These are phyloP conservation scores for Pollicipes pollicipes DNA, from an alignment of 1,140 invertebrate species.

Conservation along the genomic window DNA sequence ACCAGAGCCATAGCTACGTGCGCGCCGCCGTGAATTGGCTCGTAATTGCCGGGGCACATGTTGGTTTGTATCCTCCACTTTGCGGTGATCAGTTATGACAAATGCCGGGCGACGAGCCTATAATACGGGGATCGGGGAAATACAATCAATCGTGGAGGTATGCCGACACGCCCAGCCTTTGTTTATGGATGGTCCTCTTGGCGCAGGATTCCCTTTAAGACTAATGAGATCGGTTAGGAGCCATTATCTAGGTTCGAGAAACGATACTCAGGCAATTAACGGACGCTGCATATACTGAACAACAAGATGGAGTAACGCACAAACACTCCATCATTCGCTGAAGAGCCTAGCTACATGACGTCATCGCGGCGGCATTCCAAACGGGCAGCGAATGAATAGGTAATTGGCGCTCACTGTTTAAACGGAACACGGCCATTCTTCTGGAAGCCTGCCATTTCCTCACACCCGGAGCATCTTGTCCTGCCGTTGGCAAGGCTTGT, in stretches of 20 bases:
- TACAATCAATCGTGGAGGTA: background rate
- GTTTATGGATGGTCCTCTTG: background rate
- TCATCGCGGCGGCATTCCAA: background rate
- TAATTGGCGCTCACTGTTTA: background rate
- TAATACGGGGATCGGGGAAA: background rate
- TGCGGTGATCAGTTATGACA: slow-evolving; percentile 1
- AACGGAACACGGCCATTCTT: background rate
- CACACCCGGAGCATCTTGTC: background rate
- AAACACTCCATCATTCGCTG: background rate
- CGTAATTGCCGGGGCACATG: background rate
- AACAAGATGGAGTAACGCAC: background rate
- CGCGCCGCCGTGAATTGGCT: background rate
- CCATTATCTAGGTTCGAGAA: background rate
- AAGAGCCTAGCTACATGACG: background rate
- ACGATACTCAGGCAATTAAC: background rate
- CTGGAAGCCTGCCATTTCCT: background rate
- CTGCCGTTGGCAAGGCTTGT: too few relatives aligned
- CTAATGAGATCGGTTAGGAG: slow-evolving; percentile 1
- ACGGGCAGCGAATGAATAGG: background rate
- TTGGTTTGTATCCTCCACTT: slow-evolving; percentile 1
- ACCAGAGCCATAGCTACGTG: background rate
- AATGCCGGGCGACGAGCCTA: background rate
- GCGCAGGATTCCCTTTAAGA: background rate
- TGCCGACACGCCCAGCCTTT: background rate
- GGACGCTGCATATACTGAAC: background rate